Percentiles rank a stretch among this genome's conserved stretches.
phyloP scores from a whole-genome alignment of 2,113 vertebrate genomes.

The Ciconia maguari region DNA sequence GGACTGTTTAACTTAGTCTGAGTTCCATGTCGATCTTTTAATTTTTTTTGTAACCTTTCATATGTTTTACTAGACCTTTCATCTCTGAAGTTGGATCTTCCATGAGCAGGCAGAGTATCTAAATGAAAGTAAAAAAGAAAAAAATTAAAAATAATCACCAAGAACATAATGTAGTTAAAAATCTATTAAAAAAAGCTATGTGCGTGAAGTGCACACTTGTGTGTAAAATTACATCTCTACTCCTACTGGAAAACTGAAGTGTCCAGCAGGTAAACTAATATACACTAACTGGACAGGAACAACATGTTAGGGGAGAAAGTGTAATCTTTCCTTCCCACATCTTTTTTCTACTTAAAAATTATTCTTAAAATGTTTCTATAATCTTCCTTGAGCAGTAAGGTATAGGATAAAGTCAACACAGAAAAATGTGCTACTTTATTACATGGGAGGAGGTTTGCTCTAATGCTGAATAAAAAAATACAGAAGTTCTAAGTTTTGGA shows the following conservation, averaged over 20 bases:
- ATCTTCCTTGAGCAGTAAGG: not conserved
- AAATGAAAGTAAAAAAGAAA: conserved; percentile 32
- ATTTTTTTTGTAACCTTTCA: conserved; percentile 93
- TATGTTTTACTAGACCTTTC: conserved; percentile 94
- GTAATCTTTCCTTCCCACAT: not conserved
- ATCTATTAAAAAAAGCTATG: not conserved
- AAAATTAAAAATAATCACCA: not conserved
- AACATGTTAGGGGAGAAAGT: not conserved
- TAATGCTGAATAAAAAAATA: not conserved
- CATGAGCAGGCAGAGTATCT: conserved; percentile 89
- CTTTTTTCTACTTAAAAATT: not conserved
- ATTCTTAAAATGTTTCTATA: not conserved
- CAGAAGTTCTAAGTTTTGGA: not conserved
- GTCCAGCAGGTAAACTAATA: not conserved
- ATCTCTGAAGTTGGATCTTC: conserved; percentile 88
- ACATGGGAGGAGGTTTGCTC: not conserved
- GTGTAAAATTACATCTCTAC: not conserved
- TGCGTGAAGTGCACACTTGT: not conserved
- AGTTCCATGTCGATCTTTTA: conserved; percentile 90
- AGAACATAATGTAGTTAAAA: not conserved
- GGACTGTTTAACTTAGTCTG: conserved; percentile 88
- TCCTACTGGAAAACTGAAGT: not conserved
- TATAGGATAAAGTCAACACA: not conserved
- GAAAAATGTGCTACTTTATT: not conserved
- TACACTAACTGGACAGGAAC: not conserved